phyloP scores from a whole-genome alignment of 2,797 vertebrate species.

The Rhodeus uyekii region DNA sequence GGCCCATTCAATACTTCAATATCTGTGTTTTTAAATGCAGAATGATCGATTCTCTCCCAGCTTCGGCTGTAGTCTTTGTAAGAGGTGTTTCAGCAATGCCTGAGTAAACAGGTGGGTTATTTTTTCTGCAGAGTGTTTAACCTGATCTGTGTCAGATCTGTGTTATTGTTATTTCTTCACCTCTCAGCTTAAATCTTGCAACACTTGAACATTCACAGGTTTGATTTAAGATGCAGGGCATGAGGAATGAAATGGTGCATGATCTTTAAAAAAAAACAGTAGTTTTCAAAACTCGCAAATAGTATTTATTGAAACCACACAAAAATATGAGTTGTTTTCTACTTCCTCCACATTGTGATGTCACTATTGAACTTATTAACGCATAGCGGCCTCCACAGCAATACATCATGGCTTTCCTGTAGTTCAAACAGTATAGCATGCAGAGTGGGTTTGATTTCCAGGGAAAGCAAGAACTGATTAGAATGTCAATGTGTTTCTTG shows the following conservation, averaged over 20 bases:
- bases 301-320: not conserved
- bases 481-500: no score
- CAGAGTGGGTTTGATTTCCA: no score
- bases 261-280: not conserved
- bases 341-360: not conserved
- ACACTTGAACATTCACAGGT: not conserved
- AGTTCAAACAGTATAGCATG: no score
- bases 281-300: not conserved
- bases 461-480: no score
- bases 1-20: slow-evolving; percentile 62
- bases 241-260: not conserved
- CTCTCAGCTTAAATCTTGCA: not conserved
- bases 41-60: not conserved
- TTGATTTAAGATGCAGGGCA: not conserved
- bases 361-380: not conserved
- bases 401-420: not conserved
- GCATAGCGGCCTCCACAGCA: not conserved
- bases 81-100: not conserved
- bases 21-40: slow-evolving; percentile 52
- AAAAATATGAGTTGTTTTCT: not conserved
- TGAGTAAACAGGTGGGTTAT: not conserved
- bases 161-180: slow-evolving; percentile 1
- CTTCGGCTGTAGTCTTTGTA: not conserved
- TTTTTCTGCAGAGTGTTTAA: no score
- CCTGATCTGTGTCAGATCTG: not conserved